Conservation (phyloP, 1,140 invertebrate species). For the Heliconius congener region DNA sequence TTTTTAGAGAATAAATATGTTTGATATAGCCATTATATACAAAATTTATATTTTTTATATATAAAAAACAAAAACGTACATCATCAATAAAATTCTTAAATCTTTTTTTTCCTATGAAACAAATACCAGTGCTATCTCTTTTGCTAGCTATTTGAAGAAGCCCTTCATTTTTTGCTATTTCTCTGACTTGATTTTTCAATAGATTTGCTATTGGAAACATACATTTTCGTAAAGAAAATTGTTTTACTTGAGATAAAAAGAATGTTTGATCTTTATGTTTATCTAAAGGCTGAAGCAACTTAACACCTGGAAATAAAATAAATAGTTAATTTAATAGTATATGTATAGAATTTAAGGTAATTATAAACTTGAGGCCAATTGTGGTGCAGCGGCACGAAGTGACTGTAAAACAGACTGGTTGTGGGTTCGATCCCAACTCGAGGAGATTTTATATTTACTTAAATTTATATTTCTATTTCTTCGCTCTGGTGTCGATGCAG, state of each 20-base stretch:
- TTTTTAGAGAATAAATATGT: too few species aligned
- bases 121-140: conserved; percentile 97
- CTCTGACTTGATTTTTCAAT: conserved; percentile 89
- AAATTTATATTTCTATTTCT: too few species aligned
- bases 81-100: conserved; percentile 90
- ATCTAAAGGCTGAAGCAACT: conserved; percentile 88
- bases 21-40: too few species aligned
- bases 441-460: too few species aligned
- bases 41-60: too few species aligned
- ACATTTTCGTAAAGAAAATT: conserved; percentile 88
- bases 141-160: conserved; percentile 90
- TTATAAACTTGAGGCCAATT: too few species aligned
- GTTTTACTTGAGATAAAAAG: conserved; percentile 93
- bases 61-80: conserved; percentile 65
- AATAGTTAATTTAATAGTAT: background rate
- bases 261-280: conserved; percentile 96
- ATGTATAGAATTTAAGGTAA: too few species aligned
- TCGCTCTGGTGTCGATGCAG: too few species aligned
- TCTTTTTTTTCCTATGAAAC: conserved; percentile 94
- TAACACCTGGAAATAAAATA: conserved; percentile 82
- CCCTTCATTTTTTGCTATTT: conserved; percentile 87
- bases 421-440: too few species aligned
- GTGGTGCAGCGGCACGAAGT: too few species aligned
- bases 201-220: conserved; percentile 95
- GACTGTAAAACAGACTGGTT: too few species aligned